Base-by-base conservation (phyloP, 2,888 invertebrate genomes). In the Tetragonula carbonaria region DNA sequence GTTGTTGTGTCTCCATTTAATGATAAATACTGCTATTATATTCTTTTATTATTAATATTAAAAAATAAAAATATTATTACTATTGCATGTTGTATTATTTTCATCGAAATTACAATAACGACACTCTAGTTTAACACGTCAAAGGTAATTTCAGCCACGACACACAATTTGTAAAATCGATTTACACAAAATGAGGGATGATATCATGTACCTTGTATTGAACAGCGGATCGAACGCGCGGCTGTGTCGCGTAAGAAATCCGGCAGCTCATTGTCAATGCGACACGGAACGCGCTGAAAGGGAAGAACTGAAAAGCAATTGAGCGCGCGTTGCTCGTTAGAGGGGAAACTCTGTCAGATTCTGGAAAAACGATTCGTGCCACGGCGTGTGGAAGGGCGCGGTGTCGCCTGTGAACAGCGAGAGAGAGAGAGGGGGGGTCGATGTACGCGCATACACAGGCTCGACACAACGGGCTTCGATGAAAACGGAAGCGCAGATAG, bases 401-500 rank as follows among this genome's bases (percentile, higher is more conserved):
- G 67, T 38, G 38, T 38, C 38, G 38, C 38, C 38, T 6, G 63
- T 62, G 73, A 33, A 18, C 68, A 68, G 33, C 33, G 3, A 33
- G 33, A 33, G 33, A 33, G 2, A 33, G 33, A 33, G 33, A 33
- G 33, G 33, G 33, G 38, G 38, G 80, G 71, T 87, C 78, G 77
- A 83, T 85, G 78, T 74, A 78, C 65, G 59, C 59, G 78, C 38
- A 18, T 57, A 57, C 65, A 79, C 63, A 67, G 23, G 59, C 5
- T 18, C 67, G 84, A 65, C 76, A 65, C 76, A 65, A 45, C 76
- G 62, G 81, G 78, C 66, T 78, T 63, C 82, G 90, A 88, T 86
- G 80, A 80, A 80, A 84, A 84, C 82, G 84, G 89, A 89, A 86
- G 85, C 82, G n/a, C 78, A 84, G 88, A 83, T 88, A 89, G 86